phyloP scores from a whole-genome alignment of 92 coral and sea anemone genomes.

The Epizoanthus fatuus region DNA sequence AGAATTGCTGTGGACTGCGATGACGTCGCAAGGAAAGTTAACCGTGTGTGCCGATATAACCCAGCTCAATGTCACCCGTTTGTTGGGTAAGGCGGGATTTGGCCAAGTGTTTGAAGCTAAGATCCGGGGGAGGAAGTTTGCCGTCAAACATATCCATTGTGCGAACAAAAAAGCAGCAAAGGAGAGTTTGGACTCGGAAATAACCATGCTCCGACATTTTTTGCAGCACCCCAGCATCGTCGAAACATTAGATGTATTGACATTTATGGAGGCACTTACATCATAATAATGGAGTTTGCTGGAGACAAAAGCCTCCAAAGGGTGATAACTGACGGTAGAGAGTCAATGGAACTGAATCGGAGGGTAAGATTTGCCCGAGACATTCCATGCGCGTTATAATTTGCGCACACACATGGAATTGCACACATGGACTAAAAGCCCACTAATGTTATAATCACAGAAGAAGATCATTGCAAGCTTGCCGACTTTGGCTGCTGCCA shows the following conservation, averaged over 20 bases:
- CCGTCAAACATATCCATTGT: too few relatives aligned
- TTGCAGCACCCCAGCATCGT: slow-evolving; percentile 97
- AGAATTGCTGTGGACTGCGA: too few relatives aligned
- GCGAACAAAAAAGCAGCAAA: slow-evolving; percentile 88
- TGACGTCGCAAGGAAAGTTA: too few relatives aligned
- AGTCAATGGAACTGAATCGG: slow-evolving; percentile 76
- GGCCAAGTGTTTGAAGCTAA: too few relatives aligned
- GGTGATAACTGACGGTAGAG: slow-evolving; percentile 82
- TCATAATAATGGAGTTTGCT: slow-evolving; percentile 96
- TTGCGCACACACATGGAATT: slow-evolving; percentile 94
- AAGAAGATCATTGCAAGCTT: slow-evolving; percentile 90
- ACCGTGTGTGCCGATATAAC: too few relatives aligned
- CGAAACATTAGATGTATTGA: slow-evolving; percentile 78
- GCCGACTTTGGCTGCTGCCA: slow-evolving; percentile 99
- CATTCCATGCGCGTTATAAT: slow-evolving; percentile 88
- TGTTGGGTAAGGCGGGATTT: too few relatives aligned
- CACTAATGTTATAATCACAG: slow-evolving; percentile 87
- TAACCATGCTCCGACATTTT: slow-evolving; percentile 71
- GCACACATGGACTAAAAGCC: slow-evolving; percentile 97
- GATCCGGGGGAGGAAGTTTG: too few relatives aligned
- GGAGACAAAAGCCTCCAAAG: slow-evolving; percentile 93
- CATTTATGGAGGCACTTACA: slow-evolving; percentile 76
- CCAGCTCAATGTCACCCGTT: too few relatives aligned
- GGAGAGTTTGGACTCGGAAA: slow-evolving; percentile 98
- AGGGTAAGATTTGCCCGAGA: slow-evolving; percentile 88